These are phyloP conservation scores for Hiodon alosoides DNA, from an alignment of 2,113 vertebrate genomes.

Conservation along the genomic window DNA sequence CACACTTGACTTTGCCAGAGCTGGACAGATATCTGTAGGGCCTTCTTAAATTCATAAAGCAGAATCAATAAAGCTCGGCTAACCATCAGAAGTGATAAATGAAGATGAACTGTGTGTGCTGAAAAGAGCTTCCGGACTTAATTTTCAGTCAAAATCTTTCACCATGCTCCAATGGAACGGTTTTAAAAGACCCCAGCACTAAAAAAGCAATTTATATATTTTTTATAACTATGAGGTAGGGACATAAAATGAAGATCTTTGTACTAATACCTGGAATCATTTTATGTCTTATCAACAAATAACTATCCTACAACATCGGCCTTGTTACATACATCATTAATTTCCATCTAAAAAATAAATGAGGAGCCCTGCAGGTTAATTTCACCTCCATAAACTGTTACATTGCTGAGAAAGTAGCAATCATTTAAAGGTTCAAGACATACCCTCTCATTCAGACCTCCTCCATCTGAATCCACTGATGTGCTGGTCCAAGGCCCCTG, in stretches of 20 bases:
- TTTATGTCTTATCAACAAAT: not conserved
- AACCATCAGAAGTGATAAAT: not conserved
- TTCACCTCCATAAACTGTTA: not conserved
- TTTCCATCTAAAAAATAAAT: not conserved
- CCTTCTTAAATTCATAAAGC: not conserved
- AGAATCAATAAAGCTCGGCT: not conserved
- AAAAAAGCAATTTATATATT: not conserved
- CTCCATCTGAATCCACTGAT: conserved; percentile 59
- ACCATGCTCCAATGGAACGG: not conserved
- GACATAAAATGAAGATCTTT: not conserved
- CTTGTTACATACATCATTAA: not conserved
- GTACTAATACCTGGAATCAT: not conserved
- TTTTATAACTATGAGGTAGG: not conserved
- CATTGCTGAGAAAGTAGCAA: not conserved
- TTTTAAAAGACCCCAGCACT: not conserved
- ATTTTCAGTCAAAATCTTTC: not conserved
- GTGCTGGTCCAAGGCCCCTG: conserved; percentile 54
- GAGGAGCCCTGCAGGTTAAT: too few relatives aligned
- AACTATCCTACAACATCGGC: not conserved
- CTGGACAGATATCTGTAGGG: conserved; percentile 11
- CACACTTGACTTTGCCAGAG: not conserved
- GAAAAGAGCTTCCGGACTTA: not conserved
- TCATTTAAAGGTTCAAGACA: conserved; percentile 15
- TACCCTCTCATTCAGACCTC: conserved; percentile 61
- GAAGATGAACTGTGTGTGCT: not conserved